Base-by-base conservation (phyloP, 1,140 invertebrate genomes). In the Homalodisca vitripennis region DNA sequence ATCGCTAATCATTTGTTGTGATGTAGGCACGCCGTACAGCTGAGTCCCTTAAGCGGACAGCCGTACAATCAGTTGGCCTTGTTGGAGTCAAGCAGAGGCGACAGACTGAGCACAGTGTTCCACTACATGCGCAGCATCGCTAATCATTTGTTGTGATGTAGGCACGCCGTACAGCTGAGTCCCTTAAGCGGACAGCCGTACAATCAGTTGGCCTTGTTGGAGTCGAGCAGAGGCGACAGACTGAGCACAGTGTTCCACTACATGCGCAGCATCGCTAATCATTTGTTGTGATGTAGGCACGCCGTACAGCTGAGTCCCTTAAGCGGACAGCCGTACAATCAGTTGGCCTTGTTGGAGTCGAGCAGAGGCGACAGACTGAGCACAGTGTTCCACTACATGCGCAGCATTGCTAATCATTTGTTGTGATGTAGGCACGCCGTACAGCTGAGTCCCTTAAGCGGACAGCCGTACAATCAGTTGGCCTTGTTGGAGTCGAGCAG, bases 251-350 rank as follows among this genome's bases (percentile, higher is more conserved):
- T 93, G 29, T 94, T 92, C 80, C 90, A 92, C 80, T 93, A 95
- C 79, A 87, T 92, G 29, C 84, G 92, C 62, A 91, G 90, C 67
- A 84, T 94, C 65, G 86, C 90, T 29, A n/a, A n/a, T n/a, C n/a
- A n/a, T n/a, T n/a, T n/a, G n/a, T n/a, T n/a, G n/a, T n/a, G n/a
- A n/a, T n/a, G n/a, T n/a, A 88, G 89, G 73, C 92, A 94, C 79
- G 92, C 92, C 34, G 87, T 93, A 27, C 85, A 87, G 53, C 81
- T 94, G 22, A 90, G 90, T 27, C 90, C 92, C 63, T 88, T 86
- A 68, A 93, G 90, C 79, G 92, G 92, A 34, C 92, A 95, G 76
- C 92, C 92, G 0, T 95, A 95, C 78, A 95, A 95, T 80, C 92
- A 94, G 80, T 79, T 94, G 74, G 92, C 92, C 26, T 83, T 95